A percentile compares a stretch with the other conserved stretches of the same genome.
Evolutionary conservation across 2,888 invertebrate genomes (phyloP).

Genomic region (Drosophila stalkeri): DNA sequence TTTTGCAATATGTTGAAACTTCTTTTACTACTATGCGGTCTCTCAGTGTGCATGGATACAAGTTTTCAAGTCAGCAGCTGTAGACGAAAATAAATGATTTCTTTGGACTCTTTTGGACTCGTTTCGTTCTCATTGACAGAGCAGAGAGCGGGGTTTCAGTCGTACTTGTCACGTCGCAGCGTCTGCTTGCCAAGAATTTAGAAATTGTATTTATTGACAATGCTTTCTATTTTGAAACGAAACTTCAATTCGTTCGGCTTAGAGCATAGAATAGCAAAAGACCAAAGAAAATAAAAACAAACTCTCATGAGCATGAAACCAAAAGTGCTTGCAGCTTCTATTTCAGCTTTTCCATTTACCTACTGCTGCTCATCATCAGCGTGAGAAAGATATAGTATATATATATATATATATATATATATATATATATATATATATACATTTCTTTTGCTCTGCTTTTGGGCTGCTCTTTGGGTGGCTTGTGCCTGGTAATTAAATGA

Average conservation of each 20-base stretch:
- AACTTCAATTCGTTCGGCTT: slow-evolving; percentile 43
- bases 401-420: background rate
- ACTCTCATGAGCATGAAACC: slow-evolving; percentile 60
- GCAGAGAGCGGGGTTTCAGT: background rate
- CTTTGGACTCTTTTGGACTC: slow-evolving; percentile 36
- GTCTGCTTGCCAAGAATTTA: slow-evolving; percentile 70
- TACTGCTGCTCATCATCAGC: slow-evolving; percentile 9
- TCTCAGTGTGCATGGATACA: slow-evolving; percentile 11
- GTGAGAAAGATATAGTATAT: slow-evolving; percentile 34
- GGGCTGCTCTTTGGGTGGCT: slow-evolving; percentile 17
- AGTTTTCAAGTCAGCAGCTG: slow-evolving; percentile 37
- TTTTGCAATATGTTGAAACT: slow-evolving; percentile 33
- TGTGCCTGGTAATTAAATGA: slow-evolving; percentile 51
- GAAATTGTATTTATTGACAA: slow-evolving; percentile 74
- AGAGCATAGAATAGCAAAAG: slow-evolving; percentile 18
- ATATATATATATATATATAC: background rate
- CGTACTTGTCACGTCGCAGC: slow-evolving; percentile 64
- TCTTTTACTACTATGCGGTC: slow-evolving; percentile 1
- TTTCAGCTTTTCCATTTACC: background rate
- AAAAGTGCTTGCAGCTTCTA: slow-evolving; percentile 60
- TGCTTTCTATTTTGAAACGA: slow-evolving; percentile 65
- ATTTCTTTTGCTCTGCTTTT: background rate
- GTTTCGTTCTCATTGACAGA: slow-evolving; percentile 17
- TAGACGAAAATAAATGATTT: slow-evolving; percentile 57
- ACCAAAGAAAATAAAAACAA: slow-evolving; percentile 40